Evolutionary conservation across 2,888 invertebrate genomes (phyloP).

Genomic region (Peribatodes rhomboidaria): DNA sequence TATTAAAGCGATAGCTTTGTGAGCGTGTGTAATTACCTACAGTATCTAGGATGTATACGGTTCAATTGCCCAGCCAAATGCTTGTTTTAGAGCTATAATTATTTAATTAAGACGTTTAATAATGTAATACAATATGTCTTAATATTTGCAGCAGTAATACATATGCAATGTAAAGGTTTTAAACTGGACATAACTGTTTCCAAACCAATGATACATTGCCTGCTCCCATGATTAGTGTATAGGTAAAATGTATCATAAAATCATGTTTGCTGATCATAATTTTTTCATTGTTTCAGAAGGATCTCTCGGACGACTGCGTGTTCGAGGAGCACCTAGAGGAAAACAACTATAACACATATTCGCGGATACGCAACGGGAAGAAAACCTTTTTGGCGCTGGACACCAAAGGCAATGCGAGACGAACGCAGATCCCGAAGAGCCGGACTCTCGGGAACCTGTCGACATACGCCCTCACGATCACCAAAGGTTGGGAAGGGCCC

Average conservation of each 20-base stretch:
- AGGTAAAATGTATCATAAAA: neutral
- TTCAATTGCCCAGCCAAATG: neutral
- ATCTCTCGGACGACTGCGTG: conserved; percentile 93
- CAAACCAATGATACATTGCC: no score
- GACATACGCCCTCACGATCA: conserved; percentile 90
- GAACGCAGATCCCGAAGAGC: conserved; percentile 89
- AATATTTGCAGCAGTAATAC: no score
- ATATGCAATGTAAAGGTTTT: no score
- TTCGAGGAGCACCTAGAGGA: conserved; percentile 95
- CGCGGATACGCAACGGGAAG: conserved; percentile 88
- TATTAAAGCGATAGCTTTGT: conserved; percentile 51
- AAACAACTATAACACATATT: conserved; percentile 95
- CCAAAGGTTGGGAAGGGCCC: conserved; percentile 72
- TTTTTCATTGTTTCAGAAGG: conserved; percentile 90
- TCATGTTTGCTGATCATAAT: conserved; percentile 50
- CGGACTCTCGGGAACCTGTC: conserved; percentile 91
- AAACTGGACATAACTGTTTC: no score
- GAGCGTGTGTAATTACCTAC: conserved; percentile 44
- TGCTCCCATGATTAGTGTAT: neutral
- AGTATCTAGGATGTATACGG: conserved; percentile 24
- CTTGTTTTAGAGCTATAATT: neutral
- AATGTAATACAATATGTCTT: neutral
- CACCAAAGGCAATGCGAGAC: conserved; percentile 90
- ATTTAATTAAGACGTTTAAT: neutral
- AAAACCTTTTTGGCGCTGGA: conserved; percentile 93